Evolutionary conservation across 2,113 vertebrate species (phyloP).

Genomic region (Geococcyx californianus): DNA sequence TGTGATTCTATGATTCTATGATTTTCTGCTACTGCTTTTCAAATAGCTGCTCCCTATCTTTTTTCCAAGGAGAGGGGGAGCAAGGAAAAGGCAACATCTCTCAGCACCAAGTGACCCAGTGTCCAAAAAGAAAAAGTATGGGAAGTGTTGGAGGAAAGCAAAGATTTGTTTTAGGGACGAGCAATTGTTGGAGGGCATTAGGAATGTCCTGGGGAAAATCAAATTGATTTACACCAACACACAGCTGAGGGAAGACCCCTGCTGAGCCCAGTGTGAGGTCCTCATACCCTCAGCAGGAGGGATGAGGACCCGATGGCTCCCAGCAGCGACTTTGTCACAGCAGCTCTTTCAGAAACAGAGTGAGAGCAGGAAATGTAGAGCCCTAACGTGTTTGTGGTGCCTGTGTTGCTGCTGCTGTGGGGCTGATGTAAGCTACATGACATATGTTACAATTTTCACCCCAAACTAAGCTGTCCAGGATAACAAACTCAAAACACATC

Average conservation of each 20-base stretch:
- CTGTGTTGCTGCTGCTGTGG: not conserved
- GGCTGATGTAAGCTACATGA: not conserved
- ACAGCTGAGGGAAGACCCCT: not conserved
- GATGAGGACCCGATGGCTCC: not conserved
- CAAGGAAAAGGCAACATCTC: not conserved
- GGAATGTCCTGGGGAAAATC: not conserved
- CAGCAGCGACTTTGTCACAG: not conserved
- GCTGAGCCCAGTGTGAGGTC: not conserved
- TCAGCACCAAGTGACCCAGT: not conserved
- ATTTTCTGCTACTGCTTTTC: not conserved
- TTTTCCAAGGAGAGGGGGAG: not conserved
- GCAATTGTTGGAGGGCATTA: not conserved
- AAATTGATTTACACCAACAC: not conserved
- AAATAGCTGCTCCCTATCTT: fast-evolving
- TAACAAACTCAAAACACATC: not conserved
- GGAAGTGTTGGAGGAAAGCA: not conserved
- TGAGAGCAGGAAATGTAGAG: not conserved
- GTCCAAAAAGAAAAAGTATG: not conserved
- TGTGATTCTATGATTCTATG: too few species aligned
- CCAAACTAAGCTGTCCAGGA: not conserved
- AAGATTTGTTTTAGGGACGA: not conserved
- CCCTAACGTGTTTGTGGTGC: not conserved
- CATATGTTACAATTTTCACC: not conserved
- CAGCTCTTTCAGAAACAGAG: not conserved
- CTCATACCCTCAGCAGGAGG: not conserved